Base-by-base conservation (phyloP, 2,888 invertebrate genomes). In the Matsumyia berberina region DNA sequence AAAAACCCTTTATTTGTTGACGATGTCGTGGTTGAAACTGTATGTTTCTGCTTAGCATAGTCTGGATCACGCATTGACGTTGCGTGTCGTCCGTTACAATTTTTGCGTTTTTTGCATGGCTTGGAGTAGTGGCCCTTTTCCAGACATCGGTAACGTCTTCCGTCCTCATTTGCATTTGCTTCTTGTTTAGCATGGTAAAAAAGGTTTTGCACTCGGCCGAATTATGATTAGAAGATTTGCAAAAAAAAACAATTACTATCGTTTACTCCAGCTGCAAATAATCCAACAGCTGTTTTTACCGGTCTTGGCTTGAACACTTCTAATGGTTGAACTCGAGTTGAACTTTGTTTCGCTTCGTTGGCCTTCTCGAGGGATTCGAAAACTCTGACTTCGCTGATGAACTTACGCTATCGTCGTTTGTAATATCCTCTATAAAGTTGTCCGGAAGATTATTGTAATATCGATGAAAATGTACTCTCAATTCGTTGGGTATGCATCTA, bases 121-220 rank as follows among this genome's bases (percentile, higher is more conserved):
- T 53, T 53, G n/a, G 53, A 67, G 53, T 53, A 51, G 15, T 67
- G 53, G 53, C 53, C 31, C n/a, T 29, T 53, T 35, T 11, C 6
- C 35, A 64, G 19, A 35, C 31, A 60, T 1, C 31, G 33, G 46
- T 31, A 44, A 31, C 24, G 24, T 19, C 58, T 19, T 33, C 33
- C 62, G n/a, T 62, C 29, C 9, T 66, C 37, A 35, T 51, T 35
- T n/a, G 35, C 37, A 66, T 39, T 66, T 49, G 37, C n/a, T 66
- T 62, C 19, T 64, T 66, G 5, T 53, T 24, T 9, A 15, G 11
- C 49, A 66, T 37, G 15, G 66, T 39, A 9, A 53, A 29, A 51
- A 37, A 51, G 35, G 24, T 46, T 44, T 62, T 46, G 58, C 42
- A 58, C n/a, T 42, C 58, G 5, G 24, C 6, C 9, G 39, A 37